Base-by-base conservation (phyloP, 2,113 vertebrate species). In the Macrotus californicus region DNA sequence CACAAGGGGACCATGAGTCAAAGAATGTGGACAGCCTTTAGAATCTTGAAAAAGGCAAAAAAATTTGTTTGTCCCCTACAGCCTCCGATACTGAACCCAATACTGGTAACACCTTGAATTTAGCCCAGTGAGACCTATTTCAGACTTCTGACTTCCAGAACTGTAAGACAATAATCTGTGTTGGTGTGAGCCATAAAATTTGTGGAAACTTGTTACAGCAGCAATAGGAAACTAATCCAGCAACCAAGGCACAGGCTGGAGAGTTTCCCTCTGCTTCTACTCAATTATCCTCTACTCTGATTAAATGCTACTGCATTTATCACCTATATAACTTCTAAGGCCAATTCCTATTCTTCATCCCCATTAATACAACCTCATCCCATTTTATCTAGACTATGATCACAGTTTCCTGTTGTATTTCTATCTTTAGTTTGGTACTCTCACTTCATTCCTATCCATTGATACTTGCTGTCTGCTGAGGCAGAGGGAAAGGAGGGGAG, bases 301-400 rank as follows among this genome's bases (percentile, higher is more conserved):
- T n/a, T n/a, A 72, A 75, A 64, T 46, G 80, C 18, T 39, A 77
- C 7, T 64, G 16, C 14, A 79, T 50, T 61, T 86, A 94, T 48
- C 67, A 89, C n/a, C 22, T 76, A 82, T 75, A 94, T 75, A 87
- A 76, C n/a, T 86, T 82, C 41, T 73, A 36, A 89, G 89, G 52
- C 48, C 36, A 73, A 59, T 93, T 80, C n/a, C 24, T 94, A 72
- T 48, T 75, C 50, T 93, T 84, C 64, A 89, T 76, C 43, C 2
- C 31, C 19, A 29, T 89, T 41, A 54, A 26, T 31, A 76, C n/a
- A 70, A 86, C 7, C 9, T 59, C 59, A 82, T 67, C 46, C 14
- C 16, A 73, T 80, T 69, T 85, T 67, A 19, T 56, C 54, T 85
- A 50, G 34, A 72, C 75, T n/a, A 75, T 22, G 52, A 77, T 61